These are phyloP conservation scores for Pionites leucogaster DNA, from an alignment of 2,113 vertebrate genomes.

Conservation along the genomic window DNA sequence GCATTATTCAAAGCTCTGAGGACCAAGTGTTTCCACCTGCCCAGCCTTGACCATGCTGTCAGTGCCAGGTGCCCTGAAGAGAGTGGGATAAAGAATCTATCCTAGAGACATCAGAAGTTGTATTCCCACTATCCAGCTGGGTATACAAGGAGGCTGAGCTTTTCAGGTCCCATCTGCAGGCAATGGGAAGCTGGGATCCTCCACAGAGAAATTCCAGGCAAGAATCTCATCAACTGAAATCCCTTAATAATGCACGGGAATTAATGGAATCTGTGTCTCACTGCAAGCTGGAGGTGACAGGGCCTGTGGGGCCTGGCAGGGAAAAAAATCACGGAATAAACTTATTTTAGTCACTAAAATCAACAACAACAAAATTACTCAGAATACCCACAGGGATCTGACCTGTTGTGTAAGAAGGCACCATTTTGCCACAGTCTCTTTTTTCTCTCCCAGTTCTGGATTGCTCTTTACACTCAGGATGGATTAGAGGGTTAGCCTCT, in stretches of 20 bases:
- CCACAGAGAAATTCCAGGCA: slow-evolving; percentile 22
- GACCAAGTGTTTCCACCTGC: not conserved
- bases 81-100: not conserved
- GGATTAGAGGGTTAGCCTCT: not conserved
- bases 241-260: slow-evolving; percentile 3
- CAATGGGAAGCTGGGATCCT: not conserved
- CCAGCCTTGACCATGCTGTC: not conserved
- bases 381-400: not conserved
- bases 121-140: not conserved
- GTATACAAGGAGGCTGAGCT: not conserved
- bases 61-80: not conserved
- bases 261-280: slow-evolving; percentile 36
- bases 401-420: slow-evolving; percentile 5
- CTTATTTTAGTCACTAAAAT: slow-evolving; percentile 16
- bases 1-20: not conserved
- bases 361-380: slow-evolving; percentile 8
- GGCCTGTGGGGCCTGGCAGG: not conserved
- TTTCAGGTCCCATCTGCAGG: not conserved
- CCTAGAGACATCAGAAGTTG: not conserved
- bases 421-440: not conserved
- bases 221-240: not conserved
- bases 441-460: not conserved
- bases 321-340: not conserved
- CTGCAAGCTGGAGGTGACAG: not conserved
- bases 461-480: not conserved